Conservation (phyloP, 2,113 vertebrate species). For the Chionis minor region DNA sequence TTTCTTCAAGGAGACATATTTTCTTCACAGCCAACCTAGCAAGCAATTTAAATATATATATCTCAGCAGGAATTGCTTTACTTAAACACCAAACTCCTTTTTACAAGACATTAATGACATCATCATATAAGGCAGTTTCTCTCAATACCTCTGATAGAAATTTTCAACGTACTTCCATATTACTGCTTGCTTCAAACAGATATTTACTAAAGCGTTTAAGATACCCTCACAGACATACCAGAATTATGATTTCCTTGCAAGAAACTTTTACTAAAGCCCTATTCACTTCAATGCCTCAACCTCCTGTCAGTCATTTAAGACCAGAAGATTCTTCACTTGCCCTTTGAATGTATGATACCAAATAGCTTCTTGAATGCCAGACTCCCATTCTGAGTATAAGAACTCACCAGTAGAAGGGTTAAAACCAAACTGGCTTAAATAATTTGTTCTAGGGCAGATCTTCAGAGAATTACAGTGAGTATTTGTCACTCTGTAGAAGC, state of each 20-base stretch:
- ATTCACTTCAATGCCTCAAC: neutral
- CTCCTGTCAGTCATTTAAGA: neutral
- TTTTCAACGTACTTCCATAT: neutral
- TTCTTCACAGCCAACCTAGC: neutral
- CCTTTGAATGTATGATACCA: neutral
- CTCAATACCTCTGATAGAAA: neutral
- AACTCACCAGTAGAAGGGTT: neutral
- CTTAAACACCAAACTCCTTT: neutral
- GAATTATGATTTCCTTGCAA: neutral
- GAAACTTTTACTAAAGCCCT: neutral
- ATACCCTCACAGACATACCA: neutral
- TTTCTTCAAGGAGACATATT: neutral
- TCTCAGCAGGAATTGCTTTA: neutral
- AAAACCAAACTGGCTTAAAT: neutral
- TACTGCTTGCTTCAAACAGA: neutral
- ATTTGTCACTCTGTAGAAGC: neutral
- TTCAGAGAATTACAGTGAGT: neutral
- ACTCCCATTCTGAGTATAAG: neutral
- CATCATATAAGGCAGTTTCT: neutral
- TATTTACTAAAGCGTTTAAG: neutral
- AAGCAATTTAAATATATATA: constrained; percentile 6
- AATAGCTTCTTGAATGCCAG: neutral
- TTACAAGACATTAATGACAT: constrained; percentile 1
- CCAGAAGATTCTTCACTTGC: neutral
- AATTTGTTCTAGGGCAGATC: neutral